A percentile compares a stretch with the other conserved stretches of the same genome.
Evolutionary conservation across 1,140 invertebrate genomes (phyloP).

Genomic region (Plutomurus gul): DNA sequence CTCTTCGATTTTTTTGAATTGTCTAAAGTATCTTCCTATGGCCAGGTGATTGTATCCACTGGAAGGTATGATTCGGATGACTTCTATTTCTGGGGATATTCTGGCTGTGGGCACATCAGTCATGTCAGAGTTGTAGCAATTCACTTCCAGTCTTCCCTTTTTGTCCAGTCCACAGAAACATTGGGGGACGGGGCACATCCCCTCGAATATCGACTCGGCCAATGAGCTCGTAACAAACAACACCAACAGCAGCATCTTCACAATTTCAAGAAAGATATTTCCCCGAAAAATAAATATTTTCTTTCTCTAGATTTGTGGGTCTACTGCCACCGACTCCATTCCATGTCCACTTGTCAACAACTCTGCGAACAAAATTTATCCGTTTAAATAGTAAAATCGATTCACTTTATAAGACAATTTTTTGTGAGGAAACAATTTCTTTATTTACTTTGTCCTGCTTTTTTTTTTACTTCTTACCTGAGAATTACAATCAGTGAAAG

Average conservation of each 20-base stretch:
- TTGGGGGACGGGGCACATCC: conserved; percentile 45
- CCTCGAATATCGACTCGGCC: conserved; percentile 31
- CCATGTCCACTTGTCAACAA: too few species aligned
- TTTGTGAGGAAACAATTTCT: too few species aligned
- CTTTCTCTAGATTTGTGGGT: too few species aligned
- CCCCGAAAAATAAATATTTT: too few species aligned
- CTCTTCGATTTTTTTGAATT: conserved; percentile 71
- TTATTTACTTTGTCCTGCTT: too few species aligned
- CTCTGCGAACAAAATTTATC: too few species aligned
- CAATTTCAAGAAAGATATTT: too few species aligned
- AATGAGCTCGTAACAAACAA: not conserved
- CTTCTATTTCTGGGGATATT: conserved; percentile 67
- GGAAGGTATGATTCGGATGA: conserved; percentile 72
- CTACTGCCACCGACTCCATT: too few species aligned
- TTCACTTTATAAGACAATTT: too few species aligned
- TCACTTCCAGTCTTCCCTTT: conserved; percentile 55
- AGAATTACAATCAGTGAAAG: too few species aligned
- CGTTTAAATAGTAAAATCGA: too few species aligned
- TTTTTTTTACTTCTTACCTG: too few species aligned
- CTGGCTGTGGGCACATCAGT: conserved; percentile 64
- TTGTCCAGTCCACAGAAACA: conserved; percentile 57
- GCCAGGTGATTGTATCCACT: conserved; percentile 70
- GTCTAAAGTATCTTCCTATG: conserved; percentile 72
- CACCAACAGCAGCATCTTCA: not conserved
- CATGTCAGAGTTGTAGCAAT: conserved; percentile 64